Evolutionary conservation across 2,113 vertebrate genomes (phyloP).

Genomic region (Phyllostomus hastatus): DNA sequence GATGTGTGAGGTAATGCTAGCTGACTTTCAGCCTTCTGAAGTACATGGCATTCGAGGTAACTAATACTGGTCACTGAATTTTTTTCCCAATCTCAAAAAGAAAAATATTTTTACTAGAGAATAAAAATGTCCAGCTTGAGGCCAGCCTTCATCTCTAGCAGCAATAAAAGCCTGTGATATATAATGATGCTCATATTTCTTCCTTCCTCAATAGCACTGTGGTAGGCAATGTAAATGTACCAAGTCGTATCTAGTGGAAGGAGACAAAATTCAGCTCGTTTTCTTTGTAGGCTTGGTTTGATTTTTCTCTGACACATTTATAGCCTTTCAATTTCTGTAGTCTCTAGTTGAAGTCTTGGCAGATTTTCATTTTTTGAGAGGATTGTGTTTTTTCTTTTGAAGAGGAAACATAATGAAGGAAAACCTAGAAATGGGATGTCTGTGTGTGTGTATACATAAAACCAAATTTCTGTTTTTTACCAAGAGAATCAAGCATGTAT

Average conservation of each 20-base stretch:
- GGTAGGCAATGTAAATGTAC: slow-evolving; percentile 54
- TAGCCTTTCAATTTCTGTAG: slow-evolving; percentile 35
- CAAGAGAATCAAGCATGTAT: neutral
- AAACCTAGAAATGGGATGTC: neutral
- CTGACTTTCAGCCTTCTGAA: neutral
- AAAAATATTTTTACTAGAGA: slow-evolving; percentile 65
- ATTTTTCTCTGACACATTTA: slow-evolving; percentile 42
- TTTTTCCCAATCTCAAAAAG: slow-evolving; percentile 56
- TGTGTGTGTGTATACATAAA: neutral
- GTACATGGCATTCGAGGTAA: neutral
- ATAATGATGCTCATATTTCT: slow-evolving; percentile 56
- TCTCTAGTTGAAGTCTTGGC: slow-evolving; percentile 32
- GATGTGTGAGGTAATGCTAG: neutral
- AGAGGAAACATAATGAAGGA: slow-evolving; percentile 34
- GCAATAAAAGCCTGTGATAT: slow-evolving; percentile 46
- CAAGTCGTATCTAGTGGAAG: neutral
- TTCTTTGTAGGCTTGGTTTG: slow-evolving; percentile 55
- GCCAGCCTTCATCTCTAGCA: slow-evolving; percentile 21
- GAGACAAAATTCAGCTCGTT: slow-evolving; percentile 33
- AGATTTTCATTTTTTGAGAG: slow-evolving; percentile 43
- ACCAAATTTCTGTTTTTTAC: slow-evolving; percentile 20
- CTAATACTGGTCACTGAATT: slow-evolving; percentile 43
- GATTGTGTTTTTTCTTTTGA: slow-evolving; percentile 10
- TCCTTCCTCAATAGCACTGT: slow-evolving; percentile 36
- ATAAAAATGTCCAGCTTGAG: slow-evolving; percentile 67